Evolutionary conservation across 2,888 invertebrate species (phyloP).

Genomic region (Tetramorium bicarinatum): DNA sequence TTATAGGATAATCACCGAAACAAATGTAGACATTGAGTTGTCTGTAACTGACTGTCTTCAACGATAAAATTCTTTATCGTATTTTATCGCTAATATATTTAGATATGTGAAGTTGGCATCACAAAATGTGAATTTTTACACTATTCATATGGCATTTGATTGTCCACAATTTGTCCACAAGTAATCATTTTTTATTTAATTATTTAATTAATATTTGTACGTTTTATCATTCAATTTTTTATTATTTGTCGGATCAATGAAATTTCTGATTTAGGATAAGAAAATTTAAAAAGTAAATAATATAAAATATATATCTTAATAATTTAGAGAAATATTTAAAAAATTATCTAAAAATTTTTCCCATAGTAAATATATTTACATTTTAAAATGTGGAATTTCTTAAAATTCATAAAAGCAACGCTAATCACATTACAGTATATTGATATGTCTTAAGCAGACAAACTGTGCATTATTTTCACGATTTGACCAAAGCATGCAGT

Average conservation of each 20-base stretch:
- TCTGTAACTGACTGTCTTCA: not conserved
- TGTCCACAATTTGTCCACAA: too few species aligned
- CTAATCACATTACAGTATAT: not conserved
- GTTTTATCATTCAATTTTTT: not conserved
- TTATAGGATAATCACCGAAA: conserved; percentile 15
- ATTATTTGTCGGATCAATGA: not conserved
- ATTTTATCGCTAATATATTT: not conserved
- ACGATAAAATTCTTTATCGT: not conserved
- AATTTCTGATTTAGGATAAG: not conserved
- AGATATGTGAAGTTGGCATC: too few species aligned
- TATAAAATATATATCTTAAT: not conserved
- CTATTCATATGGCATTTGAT: too few species aligned
- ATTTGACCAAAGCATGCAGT: not conserved
- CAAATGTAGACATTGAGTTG: conserved; percentile 15
- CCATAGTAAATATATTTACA: not conserved
- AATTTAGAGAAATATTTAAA: not conserved
- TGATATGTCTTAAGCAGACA: not conserved
- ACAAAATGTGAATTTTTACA: too few species aligned
- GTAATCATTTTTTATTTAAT: not conserved
- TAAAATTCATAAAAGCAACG: not conserved
- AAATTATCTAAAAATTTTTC: not conserved
- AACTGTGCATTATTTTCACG: not conserved
- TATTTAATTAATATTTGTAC: conserved; percentile 1
- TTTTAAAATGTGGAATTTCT: not conserved
- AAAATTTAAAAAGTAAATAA: not conserved